Evolutionary conservation across 2,797 vertebrate species (phyloP).

Genomic region (Echiichthys vipera): DNA sequence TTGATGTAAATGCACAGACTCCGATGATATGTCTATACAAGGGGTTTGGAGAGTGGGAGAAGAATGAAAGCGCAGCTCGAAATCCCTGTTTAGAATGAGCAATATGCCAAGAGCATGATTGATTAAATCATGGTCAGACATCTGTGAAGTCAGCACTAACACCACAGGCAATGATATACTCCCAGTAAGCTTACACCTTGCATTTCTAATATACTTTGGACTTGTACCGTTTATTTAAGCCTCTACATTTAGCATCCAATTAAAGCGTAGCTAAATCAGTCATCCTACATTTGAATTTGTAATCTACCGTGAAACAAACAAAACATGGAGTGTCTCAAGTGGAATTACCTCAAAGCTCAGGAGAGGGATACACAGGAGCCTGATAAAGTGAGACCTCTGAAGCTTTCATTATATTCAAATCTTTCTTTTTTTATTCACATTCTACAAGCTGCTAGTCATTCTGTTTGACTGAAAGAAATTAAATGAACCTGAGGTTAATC

Average conservation of each 20-base stretch:
- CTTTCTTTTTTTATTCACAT: slow-evolving; percentile 30
- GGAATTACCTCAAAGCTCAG: slow-evolving; percentile 52
- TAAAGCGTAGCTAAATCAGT: slow-evolving; percentile 58
- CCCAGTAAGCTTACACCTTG: slow-evolving; percentile 57
- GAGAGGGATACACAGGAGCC: slow-evolving; percentile 10
- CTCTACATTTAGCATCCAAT: slow-evolving; percentile 70
- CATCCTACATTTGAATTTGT: slow-evolving; percentile 50
- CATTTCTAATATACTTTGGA: slow-evolving; percentile 54
- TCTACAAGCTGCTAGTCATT: slow-evolving; percentile 44
- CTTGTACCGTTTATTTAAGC: slow-evolving; percentile 25
- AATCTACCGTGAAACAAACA: slow-evolving; percentile 58
- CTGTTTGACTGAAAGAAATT: slow-evolving; percentile 57
- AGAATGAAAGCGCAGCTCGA: slow-evolving; percentile 31
- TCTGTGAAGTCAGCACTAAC: slow-evolving; percentile 75
- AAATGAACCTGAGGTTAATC: slow-evolving; percentile 66
- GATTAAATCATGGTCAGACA: slow-evolving; percentile 75
- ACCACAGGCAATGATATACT: slow-evolving; percentile 59
- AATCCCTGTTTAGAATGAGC: slow-evolving; percentile 58
- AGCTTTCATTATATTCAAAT: slow-evolving; percentile 46
- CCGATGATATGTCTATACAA: slow-evolving; percentile 36
- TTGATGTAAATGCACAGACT: slow-evolving; percentile 39
- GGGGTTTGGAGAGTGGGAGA: slow-evolving; percentile 22
- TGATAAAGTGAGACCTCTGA: slow-evolving; percentile 17
- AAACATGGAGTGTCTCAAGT: slow-evolving; percentile 46
- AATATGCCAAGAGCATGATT: slow-evolving; percentile 60